Conservation (phyloP, 2,888 invertebrate genomes). For the Malthinus seriepunctatus region DNA sequence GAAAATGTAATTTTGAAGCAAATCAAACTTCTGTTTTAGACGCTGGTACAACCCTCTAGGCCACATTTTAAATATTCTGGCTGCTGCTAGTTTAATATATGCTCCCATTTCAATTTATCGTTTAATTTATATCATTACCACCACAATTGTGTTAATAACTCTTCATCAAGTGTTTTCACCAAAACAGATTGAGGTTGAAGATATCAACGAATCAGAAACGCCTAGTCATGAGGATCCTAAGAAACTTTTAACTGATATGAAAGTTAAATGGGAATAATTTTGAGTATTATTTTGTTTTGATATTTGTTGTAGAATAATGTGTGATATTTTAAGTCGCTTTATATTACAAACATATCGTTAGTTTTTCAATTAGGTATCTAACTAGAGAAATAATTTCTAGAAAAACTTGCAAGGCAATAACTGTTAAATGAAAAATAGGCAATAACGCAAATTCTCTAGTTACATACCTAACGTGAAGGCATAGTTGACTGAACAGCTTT, state of each 20-base stretch:
- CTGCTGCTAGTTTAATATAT: constrained; percentile 61
- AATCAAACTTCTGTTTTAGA: constrained; percentile 55
- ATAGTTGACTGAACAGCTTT: too few species aligned
- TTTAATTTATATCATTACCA: constrained; percentile 63
- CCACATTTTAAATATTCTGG: constrained; percentile 58
- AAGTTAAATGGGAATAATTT: constrained; percentile 38
- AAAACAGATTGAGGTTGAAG: constrained; percentile 60
- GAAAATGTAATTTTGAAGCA: background rate
- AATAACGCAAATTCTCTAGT: too few species aligned
- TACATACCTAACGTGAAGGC: too few species aligned
- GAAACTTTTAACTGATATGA: constrained; percentile 31
- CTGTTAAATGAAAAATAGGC: too few species aligned
- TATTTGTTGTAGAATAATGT: too few species aligned
- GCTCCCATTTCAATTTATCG: constrained; percentile 65
- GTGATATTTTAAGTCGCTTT: too few species aligned
- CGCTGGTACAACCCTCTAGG: constrained; percentile 55
- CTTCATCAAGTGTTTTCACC: constrained; percentile 60
- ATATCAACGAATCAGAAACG: constrained; percentile 32
- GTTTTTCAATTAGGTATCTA: too few species aligned
- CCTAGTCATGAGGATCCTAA: constrained; percentile 24
- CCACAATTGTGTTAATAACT: constrained; percentile 60
- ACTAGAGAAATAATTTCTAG: too few species aligned
- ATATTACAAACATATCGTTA: too few species aligned
- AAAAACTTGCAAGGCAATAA: too few species aligned
- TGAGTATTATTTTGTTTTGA: background rate